phyloP scores from a whole-genome alignment of 2,888 invertebrate genomes.

The Archaeoteleia sp. region DNA sequence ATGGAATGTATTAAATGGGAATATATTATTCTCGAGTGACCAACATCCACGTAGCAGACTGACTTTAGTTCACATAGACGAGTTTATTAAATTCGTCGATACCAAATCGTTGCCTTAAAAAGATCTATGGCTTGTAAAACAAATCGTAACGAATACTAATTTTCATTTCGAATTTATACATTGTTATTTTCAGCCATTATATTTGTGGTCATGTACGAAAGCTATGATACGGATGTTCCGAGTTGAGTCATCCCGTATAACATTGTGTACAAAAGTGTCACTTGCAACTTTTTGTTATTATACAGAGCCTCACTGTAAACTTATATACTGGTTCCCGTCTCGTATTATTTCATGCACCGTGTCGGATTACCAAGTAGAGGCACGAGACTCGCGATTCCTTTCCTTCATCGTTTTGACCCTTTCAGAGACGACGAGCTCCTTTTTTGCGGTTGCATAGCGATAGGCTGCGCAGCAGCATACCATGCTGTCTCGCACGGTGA shows the following conservation, averaged over 20 bases:
- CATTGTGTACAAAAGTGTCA: too few relatives aligned
- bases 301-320: too few relatives aligned
- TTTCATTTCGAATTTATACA: too few relatives aligned
- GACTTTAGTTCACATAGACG: constrained; percentile 18
- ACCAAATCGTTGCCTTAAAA: constrained; percentile 3
- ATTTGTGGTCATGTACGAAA: too few relatives aligned
- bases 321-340: constrained; percentile 46
- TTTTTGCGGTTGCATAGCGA: constrained; percentile 68
- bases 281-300: too few relatives aligned
- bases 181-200: too few relatives aligned
- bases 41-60: constrained; percentile 20
- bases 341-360: constrained; percentile 59
- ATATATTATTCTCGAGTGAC: constrained; percentile 52
- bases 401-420: constrained; percentile 15
- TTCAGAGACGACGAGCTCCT: constrained; percentile 16
- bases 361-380: constrained; percentile 60
- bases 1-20: constrained; percentile 55
- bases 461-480: constrained; percentile 67
- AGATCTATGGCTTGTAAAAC: too few relatives aligned
- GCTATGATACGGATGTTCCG: too few relatives aligned
- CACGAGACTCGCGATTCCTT: constrained; percentile 22
- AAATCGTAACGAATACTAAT: too few relatives aligned
- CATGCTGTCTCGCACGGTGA: constrained; percentile 64
- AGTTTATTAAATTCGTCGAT: constrained; percentile 49
- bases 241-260: too few relatives aligned